These are phyloP conservation scores for Scaptomyza polygonia DNA, from an alignment of 2,888 invertebrate species.

Conservation along the genomic window DNA sequence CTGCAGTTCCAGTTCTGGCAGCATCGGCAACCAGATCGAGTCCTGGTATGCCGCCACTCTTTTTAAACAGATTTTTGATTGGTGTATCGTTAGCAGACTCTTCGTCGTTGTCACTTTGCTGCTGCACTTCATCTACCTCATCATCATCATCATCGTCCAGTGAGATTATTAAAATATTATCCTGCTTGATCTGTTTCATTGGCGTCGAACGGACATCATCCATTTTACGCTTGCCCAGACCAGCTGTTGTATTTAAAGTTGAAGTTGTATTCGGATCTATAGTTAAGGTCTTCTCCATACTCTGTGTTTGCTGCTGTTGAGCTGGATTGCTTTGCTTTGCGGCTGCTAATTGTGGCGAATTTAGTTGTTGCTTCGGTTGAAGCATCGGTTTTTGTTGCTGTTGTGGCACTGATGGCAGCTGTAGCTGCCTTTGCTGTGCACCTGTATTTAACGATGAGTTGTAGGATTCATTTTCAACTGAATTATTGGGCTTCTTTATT, in stretches of 20 bases:
- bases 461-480: not conserved
- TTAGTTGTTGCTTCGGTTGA: not conserved
- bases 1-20: constrained; percentile 58
- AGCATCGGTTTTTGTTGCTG: not conserved
- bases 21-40: constrained; percentile 87
- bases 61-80: constrained; percentile 78
- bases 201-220: constrained; percentile 24
- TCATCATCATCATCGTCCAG: constrained; percentile 68
- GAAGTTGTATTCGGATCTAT: not conserved
- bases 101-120: not conserved
- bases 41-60: constrained; percentile 88
- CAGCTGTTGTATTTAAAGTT: not conserved
- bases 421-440: not conserved
- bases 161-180: constrained; percentile 64
- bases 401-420: not conserved
- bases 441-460: not conserved
- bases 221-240: constrained; percentile 64
- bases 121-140: constrained; percentile 19
- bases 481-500: not conserved
- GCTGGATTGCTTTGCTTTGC: constrained; percentile 1
- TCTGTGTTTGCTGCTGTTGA: constrained; percentile 3
- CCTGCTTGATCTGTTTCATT: constrained; percentile 50
- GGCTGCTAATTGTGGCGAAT: not conserved
- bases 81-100: constrained; percentile 21
- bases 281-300: constrained; percentile 9